phyloP scores from a whole-genome alignment of 2,113 vertebrate species.

The Erinaceus europaeus region DNA sequence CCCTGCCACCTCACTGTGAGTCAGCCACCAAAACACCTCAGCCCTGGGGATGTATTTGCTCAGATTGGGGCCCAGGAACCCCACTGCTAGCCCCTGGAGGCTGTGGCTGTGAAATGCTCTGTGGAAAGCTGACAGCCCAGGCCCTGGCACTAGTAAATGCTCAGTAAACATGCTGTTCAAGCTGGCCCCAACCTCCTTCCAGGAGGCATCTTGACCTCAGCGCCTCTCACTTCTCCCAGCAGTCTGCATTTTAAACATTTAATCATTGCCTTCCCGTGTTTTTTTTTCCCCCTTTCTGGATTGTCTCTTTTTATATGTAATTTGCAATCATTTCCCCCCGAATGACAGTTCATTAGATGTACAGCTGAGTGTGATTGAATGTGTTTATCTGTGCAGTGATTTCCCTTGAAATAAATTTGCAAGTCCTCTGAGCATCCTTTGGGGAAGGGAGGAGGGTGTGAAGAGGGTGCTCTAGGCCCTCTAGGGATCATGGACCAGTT shows the following conservation, averaged over 20 bases:
- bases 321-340: conserved; percentile 61
- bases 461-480: neutral
- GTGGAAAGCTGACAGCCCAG: neutral
- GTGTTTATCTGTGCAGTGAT: conserved; percentile 57
- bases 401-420: conserved; percentile 37
- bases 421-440: neutral
- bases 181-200: neutral
- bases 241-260: conserved; percentile 33
- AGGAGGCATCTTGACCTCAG: neutral
- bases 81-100: too few species aligned
- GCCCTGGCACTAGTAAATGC: neutral
- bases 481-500: neutral
- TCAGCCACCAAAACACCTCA: too few species aligned
- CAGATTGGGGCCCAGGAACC: too few species aligned
- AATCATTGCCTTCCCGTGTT: conserved; percentile 42
- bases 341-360: conserved; percentile 62
- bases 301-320: conserved; percentile 59
- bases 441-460: neutral
- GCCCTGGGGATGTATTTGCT: too few species aligned
- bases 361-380: conserved; percentile 27
- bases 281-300: conserved; percentile 10
- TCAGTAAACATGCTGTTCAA: neutral
- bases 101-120: neutral
- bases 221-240: neutral
- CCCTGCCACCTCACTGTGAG: neutral